Conservation (phyloP, 2,113 vertebrate species). For the Ciconia stormi region DNA sequence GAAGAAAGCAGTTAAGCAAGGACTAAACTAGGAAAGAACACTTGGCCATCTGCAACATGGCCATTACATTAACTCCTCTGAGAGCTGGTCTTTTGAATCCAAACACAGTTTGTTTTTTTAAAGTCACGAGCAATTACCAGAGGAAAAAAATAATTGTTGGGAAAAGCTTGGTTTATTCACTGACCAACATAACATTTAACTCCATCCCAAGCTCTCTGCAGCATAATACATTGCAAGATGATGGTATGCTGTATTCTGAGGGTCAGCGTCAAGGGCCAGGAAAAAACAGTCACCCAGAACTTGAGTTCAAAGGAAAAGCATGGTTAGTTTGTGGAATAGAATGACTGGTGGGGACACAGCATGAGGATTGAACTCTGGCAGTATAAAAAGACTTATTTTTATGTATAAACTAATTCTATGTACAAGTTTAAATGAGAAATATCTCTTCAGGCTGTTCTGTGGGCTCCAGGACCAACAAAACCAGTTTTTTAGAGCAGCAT, state of each 20-base stretch:
- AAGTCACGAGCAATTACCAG: slow-evolving; percentile 43
- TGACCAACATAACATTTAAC: slow-evolving; percentile 20
- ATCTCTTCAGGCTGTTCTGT: neutral
- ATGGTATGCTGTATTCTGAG: neutral
- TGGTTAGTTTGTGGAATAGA: neutral
- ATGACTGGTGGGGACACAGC: neutral
- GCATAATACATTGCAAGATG: neutral
- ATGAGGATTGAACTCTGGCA: neutral
- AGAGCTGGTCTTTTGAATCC: slow-evolving; percentile 65
- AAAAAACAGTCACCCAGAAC: slow-evolving; percentile 3
- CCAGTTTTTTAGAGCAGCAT: neutral
- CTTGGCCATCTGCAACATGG: slow-evolving; percentile 21
- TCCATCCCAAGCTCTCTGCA: slow-evolving; percentile 9
- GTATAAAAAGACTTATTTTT: neutral
- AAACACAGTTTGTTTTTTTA: slow-evolving; percentile 50
- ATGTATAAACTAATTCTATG: neutral
- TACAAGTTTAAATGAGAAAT: neutral
- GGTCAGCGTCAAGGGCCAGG: neutral
- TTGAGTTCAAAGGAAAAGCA: slow-evolving; percentile 10
- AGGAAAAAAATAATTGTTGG: slow-evolving; percentile 46
- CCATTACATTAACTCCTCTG: slow-evolving; percentile 62
- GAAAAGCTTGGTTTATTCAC: slow-evolving; percentile 54
- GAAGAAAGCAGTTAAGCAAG: slow-evolving; percentile 56
- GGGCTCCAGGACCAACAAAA: neutral
- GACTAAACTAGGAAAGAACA: slow-evolving; percentile 57